A percentile compares a stretch with the other conserved stretches of the same genome.
These are phyloP conservation scores for Slavum lentiscoides DNA, from an alignment of 2,888 invertebrate genomes.

Conservation along the genomic window DNA sequence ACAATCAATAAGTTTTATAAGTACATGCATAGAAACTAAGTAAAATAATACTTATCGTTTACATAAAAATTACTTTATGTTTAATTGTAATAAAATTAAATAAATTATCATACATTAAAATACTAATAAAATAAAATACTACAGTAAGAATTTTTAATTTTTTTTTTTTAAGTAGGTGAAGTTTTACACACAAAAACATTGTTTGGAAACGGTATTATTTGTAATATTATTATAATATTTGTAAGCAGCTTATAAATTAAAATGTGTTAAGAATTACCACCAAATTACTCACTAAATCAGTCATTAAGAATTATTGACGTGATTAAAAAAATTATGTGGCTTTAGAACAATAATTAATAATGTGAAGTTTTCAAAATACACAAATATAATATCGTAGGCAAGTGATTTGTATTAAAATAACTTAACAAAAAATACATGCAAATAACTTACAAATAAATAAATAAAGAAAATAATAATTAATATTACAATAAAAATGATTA, in stretches of 20 bases:
- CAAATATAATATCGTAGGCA: slow-evolving; percentile 16
- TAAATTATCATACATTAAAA: slow-evolving; percentile 18
- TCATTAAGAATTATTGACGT: slow-evolving; percentile 6
- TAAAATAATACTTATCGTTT: slow-evolving; percentile 21
- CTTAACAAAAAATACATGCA: slow-evolving; percentile 22
- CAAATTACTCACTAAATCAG: slow-evolving; percentile 14
- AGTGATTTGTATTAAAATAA: slow-evolving; percentile 15
- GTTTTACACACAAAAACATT: background rate
- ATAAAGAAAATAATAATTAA: no score
- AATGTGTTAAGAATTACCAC: background rate
- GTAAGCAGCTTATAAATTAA: background rate
- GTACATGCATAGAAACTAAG: background rate
- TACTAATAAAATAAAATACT: slow-evolving; percentile 28
- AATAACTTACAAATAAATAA: slow-evolving; percentile 4
- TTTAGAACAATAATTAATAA: background rate
- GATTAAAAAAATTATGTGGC: background rate
- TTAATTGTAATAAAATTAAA: background rate
- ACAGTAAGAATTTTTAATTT: background rate
- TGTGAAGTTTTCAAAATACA: background rate
- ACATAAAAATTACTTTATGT: background rate
- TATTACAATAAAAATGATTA: background rate
- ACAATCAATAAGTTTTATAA: background rate
- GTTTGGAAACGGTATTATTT: no score
- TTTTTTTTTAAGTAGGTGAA: background rate
- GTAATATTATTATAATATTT: background rate